phyloP scores from a whole-genome alignment of 2,888 invertebrate genomes.

The Ectemnius continuus region DNA sequence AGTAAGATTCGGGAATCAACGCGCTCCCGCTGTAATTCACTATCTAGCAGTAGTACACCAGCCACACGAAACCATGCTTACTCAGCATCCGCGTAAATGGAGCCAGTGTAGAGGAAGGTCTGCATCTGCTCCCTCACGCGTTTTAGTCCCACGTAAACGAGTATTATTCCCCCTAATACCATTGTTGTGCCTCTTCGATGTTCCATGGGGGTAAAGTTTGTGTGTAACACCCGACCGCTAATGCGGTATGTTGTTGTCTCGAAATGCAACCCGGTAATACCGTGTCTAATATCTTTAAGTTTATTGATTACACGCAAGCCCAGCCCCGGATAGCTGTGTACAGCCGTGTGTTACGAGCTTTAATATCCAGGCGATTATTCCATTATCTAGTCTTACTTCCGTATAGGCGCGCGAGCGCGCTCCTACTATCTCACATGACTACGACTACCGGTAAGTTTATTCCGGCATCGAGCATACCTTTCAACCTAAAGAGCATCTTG shows the following conservation, averaged over 20 bases:
- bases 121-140: constrained; percentile 10
- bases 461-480: not conserved
- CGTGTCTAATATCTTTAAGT: constrained; percentile 15
- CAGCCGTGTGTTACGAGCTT: not conserved
- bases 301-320: constrained; percentile 18
- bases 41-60: constrained; percentile 64
- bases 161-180: constrained; percentile 35
- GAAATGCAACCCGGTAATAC: constrained; percentile 26
- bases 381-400: not conserved
- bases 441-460: not conserved
- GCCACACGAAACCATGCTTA: too few species aligned
- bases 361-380: constrained; percentile 1
- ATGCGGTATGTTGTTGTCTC: constrained; percentile 27
- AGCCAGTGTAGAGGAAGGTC: too few species aligned
- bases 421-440: not conserved
- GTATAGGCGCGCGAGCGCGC: not conserved
- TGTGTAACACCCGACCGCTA: constrained; percentile 32
- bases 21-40: constrained; percentile 72
- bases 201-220: constrained; percentile 32
- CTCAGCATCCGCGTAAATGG: too few species aligned
- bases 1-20: too few species aligned
- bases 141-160: constrained; percentile 35
- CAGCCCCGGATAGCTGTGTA: too few species aligned
- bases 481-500: not conserved
- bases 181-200: constrained; percentile 49